Conservation (phyloP, 2,797 vertebrate genomes). For the Rhinophrynus dorsalis region DNA sequence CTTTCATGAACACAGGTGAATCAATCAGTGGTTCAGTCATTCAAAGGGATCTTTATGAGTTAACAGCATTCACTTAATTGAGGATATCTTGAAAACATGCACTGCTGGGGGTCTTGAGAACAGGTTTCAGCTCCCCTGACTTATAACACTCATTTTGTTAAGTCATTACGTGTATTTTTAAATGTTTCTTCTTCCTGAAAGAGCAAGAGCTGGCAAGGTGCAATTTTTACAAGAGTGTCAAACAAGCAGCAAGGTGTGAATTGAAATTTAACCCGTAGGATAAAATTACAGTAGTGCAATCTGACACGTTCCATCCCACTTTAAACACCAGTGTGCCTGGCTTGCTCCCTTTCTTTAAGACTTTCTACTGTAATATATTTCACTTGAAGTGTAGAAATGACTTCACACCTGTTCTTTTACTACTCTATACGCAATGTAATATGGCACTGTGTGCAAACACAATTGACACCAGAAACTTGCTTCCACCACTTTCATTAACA, state of each 20-base stretch:
- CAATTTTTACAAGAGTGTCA: background rate
- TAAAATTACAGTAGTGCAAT: background rate
- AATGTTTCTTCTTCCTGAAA: background rate
- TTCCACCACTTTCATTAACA: background rate
- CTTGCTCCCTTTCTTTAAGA: background rate
- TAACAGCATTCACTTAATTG: too few relatives aligned
- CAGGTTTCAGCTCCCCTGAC: too few relatives aligned
- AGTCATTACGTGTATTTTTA: background rate
- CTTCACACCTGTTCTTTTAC: background rate
- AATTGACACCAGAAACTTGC: background rate
- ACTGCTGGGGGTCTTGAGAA: too few relatives aligned
- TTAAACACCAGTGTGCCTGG: background rate
- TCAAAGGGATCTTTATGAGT: too few relatives aligned
- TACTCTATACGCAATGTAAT: background rate
- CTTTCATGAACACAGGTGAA: too few relatives aligned
- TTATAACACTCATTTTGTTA: too few relatives aligned
- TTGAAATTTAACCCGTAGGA: background rate
- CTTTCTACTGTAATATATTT: background rate
- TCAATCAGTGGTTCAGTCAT: too few relatives aligned
- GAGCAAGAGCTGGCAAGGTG: background rate
- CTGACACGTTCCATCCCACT: background rate
- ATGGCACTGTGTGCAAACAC: background rate
- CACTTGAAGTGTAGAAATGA: background rate
- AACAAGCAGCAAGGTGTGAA: background rate
- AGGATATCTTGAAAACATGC: too few relatives aligned